Evolutionary conservation across 2,797 vertebrate species (phyloP).

Genomic region (Margarornis squamiger): DNA sequence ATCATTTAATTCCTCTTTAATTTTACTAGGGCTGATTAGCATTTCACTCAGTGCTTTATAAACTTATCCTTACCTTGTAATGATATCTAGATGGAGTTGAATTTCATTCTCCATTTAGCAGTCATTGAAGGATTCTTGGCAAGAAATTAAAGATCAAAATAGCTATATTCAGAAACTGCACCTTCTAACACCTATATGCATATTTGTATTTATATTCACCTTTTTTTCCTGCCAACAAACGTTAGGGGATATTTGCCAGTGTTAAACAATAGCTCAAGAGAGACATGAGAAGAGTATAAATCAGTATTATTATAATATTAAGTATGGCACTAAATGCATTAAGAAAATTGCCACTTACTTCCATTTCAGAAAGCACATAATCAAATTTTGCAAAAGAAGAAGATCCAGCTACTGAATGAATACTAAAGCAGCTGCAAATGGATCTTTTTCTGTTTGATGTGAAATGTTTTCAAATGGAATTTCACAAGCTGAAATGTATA

Average conservation of each 20-base stretch:
- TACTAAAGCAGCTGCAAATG: constrained; percentile 28
- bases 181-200: neutral
- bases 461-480: constrained; percentile 3
- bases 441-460: neutral
- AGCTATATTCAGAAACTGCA: neutral
- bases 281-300: constrained; percentile 30
- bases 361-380: constrained; percentile 43
- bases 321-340: constrained; percentile 42
- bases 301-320: constrained; percentile 22
- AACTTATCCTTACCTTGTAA: constrained; percentile 15
- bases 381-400: constrained; percentile 45
- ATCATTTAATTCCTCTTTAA: neutral
- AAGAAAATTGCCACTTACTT: constrained; percentile 59
- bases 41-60: constrained; percentile 3
- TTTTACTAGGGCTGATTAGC: neutral
- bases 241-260: neutral
- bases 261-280: neutral
- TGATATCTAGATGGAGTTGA: neutral
- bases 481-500: neutral
- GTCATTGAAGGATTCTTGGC: neutral
- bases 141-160: neutral
- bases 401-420: constrained; percentile 3
- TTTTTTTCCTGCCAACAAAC: neutral
- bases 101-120: constrained; percentile 20
- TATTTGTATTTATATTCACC: neutral